These are phyloP conservation scores for Sympetrum striolatum DNA, from an alignment of 2,888 invertebrate species.

Conservation along the genomic window DNA sequence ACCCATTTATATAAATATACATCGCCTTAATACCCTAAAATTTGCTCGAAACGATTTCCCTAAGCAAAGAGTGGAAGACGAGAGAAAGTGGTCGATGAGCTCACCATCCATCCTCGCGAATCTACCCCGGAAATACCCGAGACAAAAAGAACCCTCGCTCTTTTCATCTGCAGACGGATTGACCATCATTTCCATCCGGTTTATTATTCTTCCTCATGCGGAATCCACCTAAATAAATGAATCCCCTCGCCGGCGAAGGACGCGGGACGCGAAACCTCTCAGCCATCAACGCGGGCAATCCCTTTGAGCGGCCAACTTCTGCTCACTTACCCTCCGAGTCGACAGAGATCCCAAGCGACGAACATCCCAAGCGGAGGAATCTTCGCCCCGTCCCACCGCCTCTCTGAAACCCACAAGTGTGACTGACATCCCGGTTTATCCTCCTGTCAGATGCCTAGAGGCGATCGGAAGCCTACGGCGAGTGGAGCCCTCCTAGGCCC, in stretches of 20 bases:
- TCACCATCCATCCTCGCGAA: too few relatives aligned
- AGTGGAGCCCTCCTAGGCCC: neutral
- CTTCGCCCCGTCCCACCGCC: neutral
- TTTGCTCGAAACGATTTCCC: too few relatives aligned
- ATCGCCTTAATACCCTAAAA: too few relatives aligned
- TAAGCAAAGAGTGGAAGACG: too few relatives aligned
- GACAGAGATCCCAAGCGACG: neutral
- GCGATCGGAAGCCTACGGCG: neutral
- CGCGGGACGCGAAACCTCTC: neutral
- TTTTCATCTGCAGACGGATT: too few relatives aligned
- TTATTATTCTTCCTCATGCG: neutral
- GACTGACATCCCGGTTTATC: neutral
- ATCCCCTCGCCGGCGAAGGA: neutral
- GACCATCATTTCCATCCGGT: too few relatives aligned
- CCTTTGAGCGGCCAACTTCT: neutral
- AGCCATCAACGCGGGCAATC: neutral
- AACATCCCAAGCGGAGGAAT: neutral
- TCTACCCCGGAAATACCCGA: too few relatives aligned
- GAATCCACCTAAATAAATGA: neutral
- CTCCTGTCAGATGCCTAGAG: neutral
- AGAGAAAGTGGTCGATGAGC: too few relatives aligned
- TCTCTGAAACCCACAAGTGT: neutral
- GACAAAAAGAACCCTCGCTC: too few relatives aligned
- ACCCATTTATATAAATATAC: too few relatives aligned
- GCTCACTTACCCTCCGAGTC: neutral